Conservation (phyloP, 1,140 invertebrate genomes). For the Drosophila sechellia region DNA sequence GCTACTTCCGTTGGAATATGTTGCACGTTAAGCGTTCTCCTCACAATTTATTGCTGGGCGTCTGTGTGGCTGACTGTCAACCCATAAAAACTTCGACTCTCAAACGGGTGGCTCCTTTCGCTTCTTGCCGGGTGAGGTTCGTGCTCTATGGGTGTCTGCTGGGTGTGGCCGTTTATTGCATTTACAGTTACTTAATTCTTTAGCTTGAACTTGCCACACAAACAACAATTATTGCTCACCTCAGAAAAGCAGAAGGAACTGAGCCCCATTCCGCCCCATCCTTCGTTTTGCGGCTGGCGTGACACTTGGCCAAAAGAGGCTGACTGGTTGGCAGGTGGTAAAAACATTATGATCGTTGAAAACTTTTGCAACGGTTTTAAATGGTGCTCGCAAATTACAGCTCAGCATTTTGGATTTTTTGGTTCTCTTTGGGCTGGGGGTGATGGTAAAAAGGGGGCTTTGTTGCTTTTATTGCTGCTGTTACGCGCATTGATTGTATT, state of each 20-base stretch:
- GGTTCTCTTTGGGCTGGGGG: not conserved
- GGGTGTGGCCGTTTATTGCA: conserved; percentile 68
- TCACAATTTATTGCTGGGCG: conserved; percentile 73
- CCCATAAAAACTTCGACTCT: conserved; percentile 69
- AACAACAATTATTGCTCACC: conserved; percentile 77
- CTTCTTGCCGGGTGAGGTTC: not conserved
- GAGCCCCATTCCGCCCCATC: conserved; percentile 6
- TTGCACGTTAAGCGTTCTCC: conserved; percentile 75
- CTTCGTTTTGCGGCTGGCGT: conserved; percentile 37
- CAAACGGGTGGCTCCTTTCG: not conserved
- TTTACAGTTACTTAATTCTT: conserved; percentile 82
- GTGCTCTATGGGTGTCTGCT: conserved; percentile 7
- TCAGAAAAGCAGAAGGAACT: conserved; percentile 9
- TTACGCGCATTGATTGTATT: conserved; percentile 78
- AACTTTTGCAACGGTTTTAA: conserved; percentile 73
- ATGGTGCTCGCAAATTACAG: conserved; percentile 63
- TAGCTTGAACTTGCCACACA: conserved; percentile 80
- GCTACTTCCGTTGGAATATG: conserved; percentile 57
- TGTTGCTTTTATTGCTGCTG: conserved; percentile 47
- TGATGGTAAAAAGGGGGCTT: not conserved
- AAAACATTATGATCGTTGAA: conserved; percentile 67
- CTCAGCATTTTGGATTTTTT: conserved; percentile 40
- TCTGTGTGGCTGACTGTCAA: conserved; percentile 76
- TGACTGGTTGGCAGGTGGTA: conserved; percentile 39
- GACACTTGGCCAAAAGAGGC: conserved; percentile 37